phyloP scores from a whole-genome alignment of 2,797 vertebrate species.

The Carduelis carduelis region DNA sequence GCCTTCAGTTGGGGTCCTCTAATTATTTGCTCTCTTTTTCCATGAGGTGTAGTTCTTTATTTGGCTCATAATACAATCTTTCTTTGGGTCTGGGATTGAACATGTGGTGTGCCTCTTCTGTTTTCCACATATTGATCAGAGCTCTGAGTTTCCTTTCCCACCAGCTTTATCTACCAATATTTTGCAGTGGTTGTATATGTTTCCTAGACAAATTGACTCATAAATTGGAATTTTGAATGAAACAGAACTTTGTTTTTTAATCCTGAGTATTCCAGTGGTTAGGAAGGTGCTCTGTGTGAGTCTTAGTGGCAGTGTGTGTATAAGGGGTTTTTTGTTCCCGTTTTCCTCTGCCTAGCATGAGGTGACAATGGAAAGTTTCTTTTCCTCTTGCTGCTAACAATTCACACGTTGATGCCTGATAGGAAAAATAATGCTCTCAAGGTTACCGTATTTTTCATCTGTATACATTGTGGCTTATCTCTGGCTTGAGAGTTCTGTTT shows the following conservation, averaged over 20 bases:
- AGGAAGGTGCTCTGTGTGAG: neutral
- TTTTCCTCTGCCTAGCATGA: neutral
- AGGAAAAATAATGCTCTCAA: neutral
- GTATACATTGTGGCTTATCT: constrained; percentile 15
- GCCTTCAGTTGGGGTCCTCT: neutral
- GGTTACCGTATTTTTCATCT: neutral
- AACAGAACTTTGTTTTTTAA: neutral
- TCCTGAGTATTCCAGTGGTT: neutral
- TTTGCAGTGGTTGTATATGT: neutral
- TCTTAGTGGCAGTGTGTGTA: neutral
- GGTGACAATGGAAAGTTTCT: neutral
- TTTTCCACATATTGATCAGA: neutral
- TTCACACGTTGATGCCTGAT: neutral
- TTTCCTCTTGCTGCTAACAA: neutral
- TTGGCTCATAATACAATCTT: neutral
- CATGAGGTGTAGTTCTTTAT: neutral
- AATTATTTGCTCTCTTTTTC: neutral
- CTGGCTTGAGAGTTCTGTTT: constrained; percentile 46
- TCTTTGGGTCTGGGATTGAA: neutral
- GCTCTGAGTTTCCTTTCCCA: neutral
- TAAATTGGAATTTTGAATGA: neutral
- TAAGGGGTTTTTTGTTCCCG: fast-evolving
- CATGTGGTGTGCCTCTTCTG: neutral
- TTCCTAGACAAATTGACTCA: neutral
- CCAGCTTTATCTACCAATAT: neutral